Percentiles rank a stretch among this genome's conserved stretches.
These are phyloP conservation scores for Asteroscopus sphinx DNA, from an alignment of 2,888 invertebrate genomes.

Conservation along the genomic window DNA sequence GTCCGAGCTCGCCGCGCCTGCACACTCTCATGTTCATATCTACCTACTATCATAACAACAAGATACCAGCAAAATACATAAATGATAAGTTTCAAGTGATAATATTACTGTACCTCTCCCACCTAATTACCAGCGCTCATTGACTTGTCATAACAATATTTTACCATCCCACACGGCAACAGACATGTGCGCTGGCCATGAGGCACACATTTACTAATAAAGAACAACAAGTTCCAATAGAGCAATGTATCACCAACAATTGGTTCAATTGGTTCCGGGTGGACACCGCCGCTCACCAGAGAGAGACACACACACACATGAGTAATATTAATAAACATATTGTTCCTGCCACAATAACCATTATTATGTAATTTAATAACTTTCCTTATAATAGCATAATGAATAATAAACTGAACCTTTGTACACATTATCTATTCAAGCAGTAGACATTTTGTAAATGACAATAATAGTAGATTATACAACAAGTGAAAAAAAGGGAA, in stretches of 20 bases:
- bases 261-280: constrained; percentile 55
- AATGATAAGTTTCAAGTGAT: too few relatives aligned
- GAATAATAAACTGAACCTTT: constrained; percentile 7
- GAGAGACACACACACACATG: neutral
- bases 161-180: neutral
- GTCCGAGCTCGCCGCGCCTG: constrained; percentile 63
- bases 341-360: constrained; percentile 21
- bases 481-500: too few relatives aligned
- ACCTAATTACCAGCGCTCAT: neutral
- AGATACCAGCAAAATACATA: too few relatives aligned
- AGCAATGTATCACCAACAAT: constrained; percentile 51
- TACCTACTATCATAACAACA: constrained; percentile 20
- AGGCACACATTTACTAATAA: neutral
- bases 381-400: constrained; percentile 25
- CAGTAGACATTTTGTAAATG: neutral
- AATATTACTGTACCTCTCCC: neutral
- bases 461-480: too few relatives aligned
- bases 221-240: constrained; percentile 34
- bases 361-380: constrained; percentile 19
- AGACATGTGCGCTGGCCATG: neutral
- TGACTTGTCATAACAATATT: neutral
- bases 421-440: constrained; percentile 4
- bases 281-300: neutral
- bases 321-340: neutral
- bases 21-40: constrained; percentile 5